phyloP scores from a whole-genome alignment of 2,113 vertebrate genomes.

The Carassius carassius region DNA sequence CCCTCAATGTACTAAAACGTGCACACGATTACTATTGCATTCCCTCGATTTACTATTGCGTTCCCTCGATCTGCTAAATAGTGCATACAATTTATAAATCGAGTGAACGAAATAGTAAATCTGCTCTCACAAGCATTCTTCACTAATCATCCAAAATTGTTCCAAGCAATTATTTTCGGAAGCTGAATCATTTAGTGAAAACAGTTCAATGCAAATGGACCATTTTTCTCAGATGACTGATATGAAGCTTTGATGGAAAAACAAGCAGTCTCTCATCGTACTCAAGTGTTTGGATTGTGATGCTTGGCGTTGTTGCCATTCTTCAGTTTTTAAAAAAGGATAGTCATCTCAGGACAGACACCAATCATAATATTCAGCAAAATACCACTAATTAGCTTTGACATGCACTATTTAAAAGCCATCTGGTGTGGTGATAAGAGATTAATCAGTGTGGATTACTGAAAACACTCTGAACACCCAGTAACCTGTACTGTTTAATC shows the following conservation, averaged over 20 bases:
- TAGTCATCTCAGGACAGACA: slow-evolving; percentile 25
- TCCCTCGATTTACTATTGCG: no score
- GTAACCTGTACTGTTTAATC: background rate
- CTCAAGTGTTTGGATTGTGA: slow-evolving; percentile 4
- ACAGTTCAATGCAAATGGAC: background rate
- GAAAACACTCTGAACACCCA: background rate
- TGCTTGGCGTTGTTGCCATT: background rate
- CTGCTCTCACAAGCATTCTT: background rate
- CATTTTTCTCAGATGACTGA: background rate
- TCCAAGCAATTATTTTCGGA: slow-evolving; percentile 4
- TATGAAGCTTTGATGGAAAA: background rate
- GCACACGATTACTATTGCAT: no score
- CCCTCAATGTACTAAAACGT: no score
- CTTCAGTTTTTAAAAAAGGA: slow-evolving; percentile 31
- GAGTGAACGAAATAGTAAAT: no score
- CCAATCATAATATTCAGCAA: slow-evolving; percentile 23
- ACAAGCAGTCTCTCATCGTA: background rate
- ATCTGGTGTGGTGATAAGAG: slow-evolving; percentile 15
- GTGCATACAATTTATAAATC: no score
- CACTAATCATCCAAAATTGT: background rate
- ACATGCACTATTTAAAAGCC: slow-evolving; percentile 41
- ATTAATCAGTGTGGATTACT: background rate
- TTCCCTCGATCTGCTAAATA: no score
- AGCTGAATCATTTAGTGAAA: background rate
- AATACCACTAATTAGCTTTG: slow-evolving; percentile 24